Conservation (phyloP, 2,797 vertebrate genomes). For the Ceryle rudis region DNA sequence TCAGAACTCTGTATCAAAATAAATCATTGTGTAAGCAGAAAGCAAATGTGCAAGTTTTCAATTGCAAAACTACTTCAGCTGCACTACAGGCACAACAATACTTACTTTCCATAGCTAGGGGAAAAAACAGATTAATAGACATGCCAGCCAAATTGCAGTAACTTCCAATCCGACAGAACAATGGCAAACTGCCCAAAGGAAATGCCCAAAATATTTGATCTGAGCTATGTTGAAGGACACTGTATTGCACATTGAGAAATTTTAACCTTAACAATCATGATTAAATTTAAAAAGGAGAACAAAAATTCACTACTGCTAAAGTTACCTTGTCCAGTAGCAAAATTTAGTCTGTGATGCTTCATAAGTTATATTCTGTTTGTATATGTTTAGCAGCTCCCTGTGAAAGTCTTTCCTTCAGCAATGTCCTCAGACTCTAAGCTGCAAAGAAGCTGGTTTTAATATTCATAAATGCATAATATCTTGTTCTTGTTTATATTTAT, state of each 20-base stretch:
- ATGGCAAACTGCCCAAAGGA: conserved; percentile 52
- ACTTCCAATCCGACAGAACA: conserved; percentile 34
- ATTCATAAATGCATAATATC: background rate
- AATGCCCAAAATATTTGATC: conserved; percentile 46
- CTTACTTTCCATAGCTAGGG: conserved; percentile 36
- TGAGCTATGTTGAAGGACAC: background rate
- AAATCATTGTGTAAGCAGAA: conserved; percentile 47
- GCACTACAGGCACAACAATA: conserved; percentile 15
- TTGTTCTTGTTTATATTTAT: background rate
- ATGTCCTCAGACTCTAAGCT: background rate
- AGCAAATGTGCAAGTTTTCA: conserved; percentile 27
- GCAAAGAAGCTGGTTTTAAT: background rate
- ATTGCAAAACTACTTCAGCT: conserved; percentile 47
- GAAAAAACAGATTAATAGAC: conserved; percentile 40
- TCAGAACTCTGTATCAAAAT: conserved; percentile 25
- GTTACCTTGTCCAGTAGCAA: background rate
- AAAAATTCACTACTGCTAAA: background rate
- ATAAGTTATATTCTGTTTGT: background rate
- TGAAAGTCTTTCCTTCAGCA: background rate
- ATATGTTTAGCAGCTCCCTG: background rate
- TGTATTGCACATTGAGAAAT: background rate
- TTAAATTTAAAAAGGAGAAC: background rate
- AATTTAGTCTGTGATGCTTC: background rate
- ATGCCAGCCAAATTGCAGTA: conserved; percentile 38
- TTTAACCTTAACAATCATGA: background rate